Evolutionary conservation across 2,113 vertebrate genomes (phyloP).

Genomic region (Spea multiplicata): DNA sequence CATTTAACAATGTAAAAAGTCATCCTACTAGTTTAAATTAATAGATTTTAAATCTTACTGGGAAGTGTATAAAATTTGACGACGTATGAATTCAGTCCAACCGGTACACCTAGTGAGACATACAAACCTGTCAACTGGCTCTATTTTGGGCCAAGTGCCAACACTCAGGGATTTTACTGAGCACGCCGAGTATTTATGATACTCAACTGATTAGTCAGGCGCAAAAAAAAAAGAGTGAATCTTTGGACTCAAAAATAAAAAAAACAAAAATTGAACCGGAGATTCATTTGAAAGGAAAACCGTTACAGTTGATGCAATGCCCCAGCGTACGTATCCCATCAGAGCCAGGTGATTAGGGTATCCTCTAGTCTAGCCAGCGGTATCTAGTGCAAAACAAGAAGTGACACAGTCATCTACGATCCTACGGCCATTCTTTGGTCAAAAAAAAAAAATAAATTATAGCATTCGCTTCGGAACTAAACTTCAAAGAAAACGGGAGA

Average conservation of each 20-base stretch:
- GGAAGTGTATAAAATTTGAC: slow-evolving; percentile 26
- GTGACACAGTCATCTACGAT: too few species aligned
- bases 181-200: neutral
- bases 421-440: too few species aligned
- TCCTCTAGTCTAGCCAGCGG: too few species aligned
- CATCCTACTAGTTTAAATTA: slow-evolving; percentile 37
- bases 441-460: too few species aligned
- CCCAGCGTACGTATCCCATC: too few species aligned
- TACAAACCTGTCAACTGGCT: neutral
- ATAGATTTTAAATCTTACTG: slow-evolving; percentile 26
- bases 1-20: neutral
- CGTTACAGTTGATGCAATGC: neutral
- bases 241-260: neutral
- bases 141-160: neutral
- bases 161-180: neutral
- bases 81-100: slow-evolving; percentile 10
- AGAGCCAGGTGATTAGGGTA: too few species aligned
- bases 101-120: slow-evolving; percentile 1
- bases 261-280: slow-evolving; percentile 27
- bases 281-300: slow-evolving; percentile 26
- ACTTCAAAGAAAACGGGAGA: neutral
- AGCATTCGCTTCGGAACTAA: neutral
- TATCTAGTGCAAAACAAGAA: too few species aligned
- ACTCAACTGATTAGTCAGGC: neutral
- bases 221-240: too few species aligned